Percentiles rank a stretch among this genome's conserved stretches.
Conservation (phyloP, 1,140 invertebrate genomes). For the Drosophila kikkawai region DNA sequence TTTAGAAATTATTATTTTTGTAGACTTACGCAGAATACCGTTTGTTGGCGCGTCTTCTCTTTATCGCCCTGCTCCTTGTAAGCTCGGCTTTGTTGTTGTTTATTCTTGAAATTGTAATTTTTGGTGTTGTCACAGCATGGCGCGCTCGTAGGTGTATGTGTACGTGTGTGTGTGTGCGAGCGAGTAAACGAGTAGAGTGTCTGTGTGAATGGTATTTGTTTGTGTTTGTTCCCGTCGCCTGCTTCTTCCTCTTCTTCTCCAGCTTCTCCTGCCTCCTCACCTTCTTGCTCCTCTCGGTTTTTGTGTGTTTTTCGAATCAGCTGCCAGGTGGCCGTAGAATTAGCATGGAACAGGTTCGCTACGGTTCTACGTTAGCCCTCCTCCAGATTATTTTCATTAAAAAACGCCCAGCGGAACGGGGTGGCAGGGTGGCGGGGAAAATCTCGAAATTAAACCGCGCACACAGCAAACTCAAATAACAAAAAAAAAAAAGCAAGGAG, state of each 20-base stretch:
- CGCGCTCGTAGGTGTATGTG: conserved; percentile 3
- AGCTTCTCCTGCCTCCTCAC: conserved; percentile 12
- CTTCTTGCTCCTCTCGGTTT: conserved; percentile 7
- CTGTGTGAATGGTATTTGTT: conserved; percentile 25
- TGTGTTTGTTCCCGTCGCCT: conserved; percentile 29
- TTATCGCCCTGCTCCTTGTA: conserved; percentile 13
- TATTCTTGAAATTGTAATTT: conserved; percentile 16
- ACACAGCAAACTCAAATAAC: conserved; percentile 32
- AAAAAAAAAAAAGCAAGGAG: conserved; percentile 23
- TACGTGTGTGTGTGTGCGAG: not conserved
- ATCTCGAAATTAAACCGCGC: conserved; percentile 36
- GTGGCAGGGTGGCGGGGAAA: not conserved
- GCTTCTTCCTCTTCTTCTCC: conserved; percentile 10
- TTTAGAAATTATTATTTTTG: not conserved
- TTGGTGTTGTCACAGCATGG: conserved; percentile 48
- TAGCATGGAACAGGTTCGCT: conserved; percentile 71
- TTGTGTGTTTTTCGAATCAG: conserved; percentile 53
- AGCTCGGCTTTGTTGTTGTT: conserved; percentile 14
- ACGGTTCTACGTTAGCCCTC: conserved; percentile 16
- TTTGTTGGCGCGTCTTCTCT: conserved; percentile 11
- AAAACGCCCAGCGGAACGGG: not conserved
- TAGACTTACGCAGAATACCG: conserved; percentile 14
- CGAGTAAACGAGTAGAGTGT: not conserved
- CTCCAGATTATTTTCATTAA: conserved; percentile 19
- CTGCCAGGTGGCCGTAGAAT: conserved; percentile 74